Conservation (phyloP, 2,797 vertebrate genomes). For the Tympanoctomys barrerae region DNA sequence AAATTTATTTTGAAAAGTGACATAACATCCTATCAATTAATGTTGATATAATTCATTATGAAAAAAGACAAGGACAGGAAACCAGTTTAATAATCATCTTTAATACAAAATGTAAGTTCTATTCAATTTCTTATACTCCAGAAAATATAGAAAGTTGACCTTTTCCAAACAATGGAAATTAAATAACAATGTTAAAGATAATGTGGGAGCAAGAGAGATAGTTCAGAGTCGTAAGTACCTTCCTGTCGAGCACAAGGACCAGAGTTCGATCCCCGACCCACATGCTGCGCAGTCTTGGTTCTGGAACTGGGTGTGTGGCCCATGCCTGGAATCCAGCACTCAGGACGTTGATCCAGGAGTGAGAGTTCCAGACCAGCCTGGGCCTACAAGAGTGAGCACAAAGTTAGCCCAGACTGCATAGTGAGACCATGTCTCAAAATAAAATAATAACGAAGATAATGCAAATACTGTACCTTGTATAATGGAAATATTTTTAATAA, state of each 20-base stretch:
- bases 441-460: slow-evolving; percentile 37
- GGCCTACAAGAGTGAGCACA: too few species aligned
- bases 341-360: too few species aligned
- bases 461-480: slow-evolving; percentile 50
- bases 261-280: too few species aligned
- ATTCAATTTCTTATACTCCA: not conserved
- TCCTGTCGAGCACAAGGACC: too few species aligned
- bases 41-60: not conserved
- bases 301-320: too few species aligned
- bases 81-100: not conserved
- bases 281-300: too few species aligned
- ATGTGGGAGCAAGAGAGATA: not conserved
- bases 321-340: too few species aligned
- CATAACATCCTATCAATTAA: not conserved
- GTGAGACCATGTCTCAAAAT: not conserved
- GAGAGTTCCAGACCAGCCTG: too few species aligned
- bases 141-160: not conserved
- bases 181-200: slow-evolving; percentile 65
- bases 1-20: not conserved
- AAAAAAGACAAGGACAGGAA: not conserved
- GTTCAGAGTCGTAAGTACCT: too few species aligned
- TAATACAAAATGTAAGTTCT: not conserved
- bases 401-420: too few species aligned
- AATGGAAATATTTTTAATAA: slow-evolving; percentile 62
- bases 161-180: not conserved